phyloP scores from a whole-genome alignment of 2,113 vertebrate species.

The Dicaeum eximium region DNA sequence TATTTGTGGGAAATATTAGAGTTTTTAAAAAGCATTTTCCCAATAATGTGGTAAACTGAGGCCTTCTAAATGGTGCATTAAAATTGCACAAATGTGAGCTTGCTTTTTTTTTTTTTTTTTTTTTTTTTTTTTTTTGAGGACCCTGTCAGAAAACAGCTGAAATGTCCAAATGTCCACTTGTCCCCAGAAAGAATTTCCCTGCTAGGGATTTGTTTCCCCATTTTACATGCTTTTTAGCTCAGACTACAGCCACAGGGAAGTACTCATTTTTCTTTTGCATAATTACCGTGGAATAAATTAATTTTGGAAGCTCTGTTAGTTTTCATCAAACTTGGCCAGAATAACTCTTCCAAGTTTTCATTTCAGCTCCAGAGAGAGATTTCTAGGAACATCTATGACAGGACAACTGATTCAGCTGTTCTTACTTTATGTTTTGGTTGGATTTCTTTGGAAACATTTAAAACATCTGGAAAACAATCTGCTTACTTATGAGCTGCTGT shows the following conservation, averaged over 20 bases:
- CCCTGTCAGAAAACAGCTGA: not conserved
- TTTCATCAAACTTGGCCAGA: not conserved
- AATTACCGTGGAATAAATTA: not conserved
- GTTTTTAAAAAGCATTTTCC: not conserved
- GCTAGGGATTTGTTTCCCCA: not conserved
- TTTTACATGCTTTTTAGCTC: not conserved
- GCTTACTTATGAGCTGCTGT: not conserved
- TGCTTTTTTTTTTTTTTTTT: not conserved
- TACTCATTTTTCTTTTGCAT: not conserved
- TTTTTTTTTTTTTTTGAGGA: not conserved
- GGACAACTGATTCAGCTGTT: slow-evolving; percentile 1
- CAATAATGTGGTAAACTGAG: not conserved
- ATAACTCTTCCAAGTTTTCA: not conserved
- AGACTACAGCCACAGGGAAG: not conserved
- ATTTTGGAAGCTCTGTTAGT: not conserved
- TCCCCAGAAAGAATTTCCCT: not conserved
- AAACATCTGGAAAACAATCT: slow-evolving; percentile 28
- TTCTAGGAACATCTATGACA: slow-evolving; percentile 50
- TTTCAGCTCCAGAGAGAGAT: slow-evolving; percentile 37
- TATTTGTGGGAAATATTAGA: not conserved
- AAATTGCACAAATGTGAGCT: not conserved
- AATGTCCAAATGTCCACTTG: not conserved
- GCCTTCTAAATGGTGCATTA: not conserved
- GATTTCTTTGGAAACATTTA: not conserved
- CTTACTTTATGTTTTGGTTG: slow-evolving; percentile 25